phyloP scores from a whole-genome alignment of 2,888 invertebrate species.

The Galeruca laticollis region DNA sequence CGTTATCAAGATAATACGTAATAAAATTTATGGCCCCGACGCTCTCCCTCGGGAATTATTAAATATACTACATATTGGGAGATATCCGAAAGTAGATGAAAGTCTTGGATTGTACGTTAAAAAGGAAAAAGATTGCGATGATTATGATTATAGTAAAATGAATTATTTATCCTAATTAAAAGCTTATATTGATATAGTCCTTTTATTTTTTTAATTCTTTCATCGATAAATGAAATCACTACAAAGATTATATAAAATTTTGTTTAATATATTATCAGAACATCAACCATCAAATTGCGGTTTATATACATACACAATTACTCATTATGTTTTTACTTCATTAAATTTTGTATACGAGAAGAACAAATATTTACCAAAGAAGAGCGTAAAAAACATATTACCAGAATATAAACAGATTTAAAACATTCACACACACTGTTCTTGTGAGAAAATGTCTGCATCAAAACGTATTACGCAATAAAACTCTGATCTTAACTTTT shows the following conservation, averaged over 20 bases:
- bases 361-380: constrained; percentile 56
- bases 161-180: not conserved
- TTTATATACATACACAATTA: constrained; percentile 37
- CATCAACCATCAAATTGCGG: not conserved
- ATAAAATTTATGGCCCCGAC: constrained; percentile 52
- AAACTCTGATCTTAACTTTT: not conserved
- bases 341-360: constrained; percentile 56
- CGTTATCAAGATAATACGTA: constrained; percentile 60
- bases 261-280: constrained; percentile 18
- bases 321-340: constrained; percentile 55
- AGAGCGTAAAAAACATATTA: constrained; percentile 54
- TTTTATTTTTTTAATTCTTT: no score
- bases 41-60: constrained; percentile 56
- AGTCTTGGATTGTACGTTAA: constrained; percentile 31
- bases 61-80: constrained; percentile 56
- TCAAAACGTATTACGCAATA: not conserved
- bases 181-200: not conserved
- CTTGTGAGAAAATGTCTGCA: constrained; percentile 43
- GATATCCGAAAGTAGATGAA: constrained; percentile 57
- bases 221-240: no score
- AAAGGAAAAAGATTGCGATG: constrained; percentile 6
- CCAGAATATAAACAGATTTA: constrained; percentile 53
- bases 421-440: constrained; percentile 43
- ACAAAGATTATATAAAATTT: not conserved
- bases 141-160: not conserved